Evolutionary conservation across 2,113 vertebrate species (phyloP).

Genomic region (Canis aureus): DNA sequence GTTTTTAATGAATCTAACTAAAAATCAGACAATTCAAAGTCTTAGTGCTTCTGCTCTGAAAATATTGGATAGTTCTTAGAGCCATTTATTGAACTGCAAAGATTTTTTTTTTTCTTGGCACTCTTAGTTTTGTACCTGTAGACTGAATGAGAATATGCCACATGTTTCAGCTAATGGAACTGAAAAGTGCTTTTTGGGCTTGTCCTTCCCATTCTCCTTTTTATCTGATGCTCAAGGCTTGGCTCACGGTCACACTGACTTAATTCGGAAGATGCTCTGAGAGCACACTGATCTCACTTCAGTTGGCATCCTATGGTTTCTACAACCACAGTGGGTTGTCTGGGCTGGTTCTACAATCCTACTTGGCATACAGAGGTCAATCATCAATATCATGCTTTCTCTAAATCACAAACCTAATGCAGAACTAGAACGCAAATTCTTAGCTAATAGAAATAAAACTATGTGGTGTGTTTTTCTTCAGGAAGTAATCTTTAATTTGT

Average conservation of each 20-base stretch:
- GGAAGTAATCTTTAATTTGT: background rate
- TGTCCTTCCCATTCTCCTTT: background rate
- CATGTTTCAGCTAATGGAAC: constrained; percentile 52
- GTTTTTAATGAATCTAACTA: constrained; percentile 21
- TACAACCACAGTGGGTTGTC: background rate
- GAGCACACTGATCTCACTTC: constrained; percentile 3
- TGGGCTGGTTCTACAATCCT: background rate
- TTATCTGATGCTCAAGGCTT: background rate
- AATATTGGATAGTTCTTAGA: background rate
- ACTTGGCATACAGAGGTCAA: background rate
- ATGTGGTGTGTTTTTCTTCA: background rate
- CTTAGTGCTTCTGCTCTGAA: background rate
- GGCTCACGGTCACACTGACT: background rate
- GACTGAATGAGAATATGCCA: background rate
- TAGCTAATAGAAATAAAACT: background rate
- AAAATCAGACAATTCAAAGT: constrained; percentile 32
- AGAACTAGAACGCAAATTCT: constrained; percentile 38
- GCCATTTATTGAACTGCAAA: constrained; percentile 41
- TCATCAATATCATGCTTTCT: background rate
- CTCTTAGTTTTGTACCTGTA: background rate
- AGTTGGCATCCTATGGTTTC: background rate
- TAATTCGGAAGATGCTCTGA: background rate
- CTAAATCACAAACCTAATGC: constrained; percentile 15
- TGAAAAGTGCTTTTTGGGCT: constrained; percentile 22
- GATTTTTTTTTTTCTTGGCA: constrained; percentile 54